Base-by-base conservation (phyloP, 1,140 invertebrate genomes). In the Brachionus asplanchnoidis region DNA sequence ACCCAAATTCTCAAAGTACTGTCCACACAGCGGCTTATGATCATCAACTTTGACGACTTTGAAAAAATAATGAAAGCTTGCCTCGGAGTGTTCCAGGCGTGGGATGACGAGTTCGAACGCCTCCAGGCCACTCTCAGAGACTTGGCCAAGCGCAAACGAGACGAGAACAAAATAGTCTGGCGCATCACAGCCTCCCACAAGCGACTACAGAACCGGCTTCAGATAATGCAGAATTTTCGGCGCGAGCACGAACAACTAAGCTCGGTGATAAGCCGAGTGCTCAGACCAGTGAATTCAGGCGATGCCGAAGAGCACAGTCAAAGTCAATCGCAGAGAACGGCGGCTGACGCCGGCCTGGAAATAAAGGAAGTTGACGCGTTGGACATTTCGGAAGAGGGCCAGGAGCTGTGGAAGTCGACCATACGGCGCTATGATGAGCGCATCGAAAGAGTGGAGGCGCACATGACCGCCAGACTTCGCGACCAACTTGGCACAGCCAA, bases 41-140 rank as follows among this genome's bases (percentile, higher is more conserved):
- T 98, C 87, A 97, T 99, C 88, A 94, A 96, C 2, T 98, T 97
- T 89, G 95, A 98, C 88, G 98, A 99, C 88, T 99, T 99, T 91
- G 97, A 99, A 88, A 95, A 95, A 86, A 89, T 98, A 1, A 97
- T 99, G 95, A 93, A 92, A 14, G 94, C 96, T 84, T 99, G 96
- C 89, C 96, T 96, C 88, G 95, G 97, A 87, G 95, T 99, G 9
- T 99, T 99, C 88, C 93, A 93, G 20, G 95, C 95, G 26, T 99
- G 97, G 97, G 97, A 99, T 88, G 97, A 99, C 90, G 97, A 99
- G 88, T 98, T 98, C 89, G 97, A 99, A 87, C 99, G 98, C 90
- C 91, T 99, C 3, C 95, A 97, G 88, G 94, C 94, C 9, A 90
- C 98, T 53, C 87, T 99, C 36, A 93, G 96, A 85, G 97, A 99